Base-by-base conservation (phyloP, 2,113 vertebrate genomes). In the Rhynchomys soricoides region DNA sequence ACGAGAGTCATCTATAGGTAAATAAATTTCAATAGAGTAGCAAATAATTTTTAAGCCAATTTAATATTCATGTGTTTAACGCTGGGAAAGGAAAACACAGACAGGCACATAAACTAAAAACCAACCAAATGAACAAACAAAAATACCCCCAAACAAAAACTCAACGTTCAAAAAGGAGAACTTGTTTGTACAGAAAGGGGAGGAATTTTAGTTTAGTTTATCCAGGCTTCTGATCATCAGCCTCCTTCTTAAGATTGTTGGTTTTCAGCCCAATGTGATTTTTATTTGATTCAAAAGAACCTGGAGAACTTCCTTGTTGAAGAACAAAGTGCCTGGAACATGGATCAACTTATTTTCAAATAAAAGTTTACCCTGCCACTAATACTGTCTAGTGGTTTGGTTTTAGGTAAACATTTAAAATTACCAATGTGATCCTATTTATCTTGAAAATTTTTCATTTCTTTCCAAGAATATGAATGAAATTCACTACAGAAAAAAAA, bases 401-500 rank as follows among this genome's bases (percentile, higher is more conserved):
- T 90, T 64, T 92, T 96, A 94, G 37, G 40, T 74, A 19, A 93
- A 89, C 45, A 74, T 24, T 86, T 68, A 77, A 88, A 85, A 83
- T 37, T 70, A 64, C 43, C 52, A 13, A 70, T 55, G 78, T 34
- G 11, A 75, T 50, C n/a, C 91, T 92, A 52, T 15, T 10, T 93
- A 86, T 70, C 34, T 87, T 79, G 8, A 89, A 96, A 74, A 10
- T 81, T 19, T 43, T 4, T 89, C 0, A 37, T 52, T 50, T 86
- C 15, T 52, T 64, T 77, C 45, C 45, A 94, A 92, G 22, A 66
- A 68, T 90, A 43, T 29, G 22, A 85, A 78, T 68, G 13, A 88
- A 91, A 94, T 92, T 88, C 34, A 95, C 74, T 45, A 70, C 31
- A 31, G 7, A 13, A 93, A 83, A n/a, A 95, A 94, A n/a, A 95